These are phyloP conservation scores for Fulica atra DNA, from an alignment of 2,113 vertebrate genomes.

Conservation along the genomic window DNA sequence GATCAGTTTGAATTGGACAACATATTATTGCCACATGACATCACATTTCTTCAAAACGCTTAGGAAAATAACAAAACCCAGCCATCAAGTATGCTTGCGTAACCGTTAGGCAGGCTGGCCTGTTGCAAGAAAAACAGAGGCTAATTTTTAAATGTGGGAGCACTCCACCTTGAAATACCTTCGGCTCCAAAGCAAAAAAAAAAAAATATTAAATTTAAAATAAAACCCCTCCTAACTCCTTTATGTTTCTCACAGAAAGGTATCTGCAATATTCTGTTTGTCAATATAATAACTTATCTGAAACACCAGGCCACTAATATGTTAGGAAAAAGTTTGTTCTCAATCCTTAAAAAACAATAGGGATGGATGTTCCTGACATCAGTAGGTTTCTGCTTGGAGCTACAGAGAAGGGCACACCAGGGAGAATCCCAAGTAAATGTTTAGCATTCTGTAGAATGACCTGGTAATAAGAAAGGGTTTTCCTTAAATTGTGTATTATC, in stretches of 20 bases:
- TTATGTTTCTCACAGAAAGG: not conserved
- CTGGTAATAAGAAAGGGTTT: not conserved
- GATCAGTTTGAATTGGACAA: not conserved
- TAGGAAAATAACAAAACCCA: not conserved
- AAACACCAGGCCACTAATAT: not conserved
- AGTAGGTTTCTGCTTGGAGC: not conserved
- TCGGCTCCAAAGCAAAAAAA: not conserved
- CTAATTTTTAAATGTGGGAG: not conserved
- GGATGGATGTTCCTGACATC: not conserved
- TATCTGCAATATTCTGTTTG: not conserved
- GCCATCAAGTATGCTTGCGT: not conserved
- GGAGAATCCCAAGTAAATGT: not conserved
- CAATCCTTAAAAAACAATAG: not conserved
- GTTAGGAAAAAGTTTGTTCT: not conserved
- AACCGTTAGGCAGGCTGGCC: not conserved
- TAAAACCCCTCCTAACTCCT: not conserved
- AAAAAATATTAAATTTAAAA: not conserved
- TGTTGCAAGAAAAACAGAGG: not conserved
- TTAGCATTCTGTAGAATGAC: not conserved
- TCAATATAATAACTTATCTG: not conserved
- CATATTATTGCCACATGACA: not conserved
- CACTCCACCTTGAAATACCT: not conserved
- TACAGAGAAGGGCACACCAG: rapidly evolving
- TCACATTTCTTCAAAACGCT: not conserved
- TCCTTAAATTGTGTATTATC: not conserved